Conservation (phyloP, 2,888 invertebrate species). For the Neria commutata region DNA sequence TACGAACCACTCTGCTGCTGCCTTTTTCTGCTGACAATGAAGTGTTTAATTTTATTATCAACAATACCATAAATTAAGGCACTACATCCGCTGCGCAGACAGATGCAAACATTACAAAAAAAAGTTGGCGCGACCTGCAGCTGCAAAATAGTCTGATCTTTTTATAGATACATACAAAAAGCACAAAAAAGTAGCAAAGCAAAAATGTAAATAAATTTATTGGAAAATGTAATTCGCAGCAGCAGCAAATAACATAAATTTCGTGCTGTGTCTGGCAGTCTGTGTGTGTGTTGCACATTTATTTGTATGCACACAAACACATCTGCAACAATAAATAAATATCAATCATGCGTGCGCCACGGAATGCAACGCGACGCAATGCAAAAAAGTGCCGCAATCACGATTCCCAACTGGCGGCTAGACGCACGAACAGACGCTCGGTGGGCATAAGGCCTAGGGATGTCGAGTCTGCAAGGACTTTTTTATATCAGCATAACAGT, state of each 20-base stretch:
- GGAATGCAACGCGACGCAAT: background rate
- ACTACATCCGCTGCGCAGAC: background rate
- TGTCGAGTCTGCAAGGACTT: too few relatives aligned
- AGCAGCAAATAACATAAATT: background rate
- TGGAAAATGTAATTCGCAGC: background rate
- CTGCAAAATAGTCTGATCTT: background rate
- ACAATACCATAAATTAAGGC: background rate
- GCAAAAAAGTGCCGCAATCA: background rate
- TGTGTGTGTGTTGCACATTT: background rate
- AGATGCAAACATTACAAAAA: background rate
- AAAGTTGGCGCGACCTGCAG: background rate
- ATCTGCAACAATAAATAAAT: background rate
- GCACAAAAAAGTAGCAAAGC: background rate
- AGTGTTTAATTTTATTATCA: background rate
- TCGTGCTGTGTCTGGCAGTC: too few relatives aligned
- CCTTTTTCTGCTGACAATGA: too few relatives aligned
- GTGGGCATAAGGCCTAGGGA: too few relatives aligned
- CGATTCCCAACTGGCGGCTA: background rate
- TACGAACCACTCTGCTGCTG: too few relatives aligned
- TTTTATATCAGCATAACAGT: too few relatives aligned
- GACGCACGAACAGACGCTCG: too few relatives aligned
- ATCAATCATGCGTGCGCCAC: slow-evolving; percentile 2
- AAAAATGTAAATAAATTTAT: background rate
- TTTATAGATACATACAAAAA: background rate
- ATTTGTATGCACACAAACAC: background rate